Conservation (phyloP, 2,888 invertebrate species). For the Xanthia togata region DNA sequence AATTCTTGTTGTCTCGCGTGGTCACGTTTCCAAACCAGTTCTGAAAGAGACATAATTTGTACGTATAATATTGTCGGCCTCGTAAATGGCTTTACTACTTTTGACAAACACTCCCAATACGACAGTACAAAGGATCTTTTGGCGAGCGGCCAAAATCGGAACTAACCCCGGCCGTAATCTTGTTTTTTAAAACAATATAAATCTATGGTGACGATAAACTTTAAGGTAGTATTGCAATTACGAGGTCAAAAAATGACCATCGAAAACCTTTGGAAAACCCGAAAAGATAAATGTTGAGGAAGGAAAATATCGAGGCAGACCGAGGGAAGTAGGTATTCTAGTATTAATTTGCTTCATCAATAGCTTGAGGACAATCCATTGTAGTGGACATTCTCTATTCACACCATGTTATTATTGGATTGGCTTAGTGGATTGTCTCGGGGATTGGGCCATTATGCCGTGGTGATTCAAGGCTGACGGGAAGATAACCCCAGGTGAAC, state of each 20-base stretch:
- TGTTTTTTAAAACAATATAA: not conserved
- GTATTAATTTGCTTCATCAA: not conserved
- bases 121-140: not conserved
- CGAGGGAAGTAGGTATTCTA: not conserved
- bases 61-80: not conserved
- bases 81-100: not conserved
- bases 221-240: too few relatives aligned
- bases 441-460: not conserved
- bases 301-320: too few relatives aligned
- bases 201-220: too few relatives aligned
- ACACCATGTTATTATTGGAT: too few relatives aligned
- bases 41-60: slow-evolving; percentile 73
- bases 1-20: slow-evolving; percentile 90
- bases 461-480: not conserved
- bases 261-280: too few relatives aligned
- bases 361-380: too few relatives aligned
- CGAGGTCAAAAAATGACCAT: too few relatives aligned
- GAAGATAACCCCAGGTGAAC: too few relatives aligned
- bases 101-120: not conserved
- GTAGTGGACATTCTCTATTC: too few relatives aligned
- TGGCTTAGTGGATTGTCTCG: too few relatives aligned
- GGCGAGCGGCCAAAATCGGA: not conserved
- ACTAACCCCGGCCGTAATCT: not conserved
- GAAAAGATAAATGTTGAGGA: too few relatives aligned
- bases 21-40: slow-evolving; percentile 91